Percentiles rank a stretch among this genome's conserved stretches.
These are phyloP conservation scores for Ramphastos sulfuratus DNA, from an alignment of 2,113 vertebrate species.

Conservation along the genomic window DNA sequence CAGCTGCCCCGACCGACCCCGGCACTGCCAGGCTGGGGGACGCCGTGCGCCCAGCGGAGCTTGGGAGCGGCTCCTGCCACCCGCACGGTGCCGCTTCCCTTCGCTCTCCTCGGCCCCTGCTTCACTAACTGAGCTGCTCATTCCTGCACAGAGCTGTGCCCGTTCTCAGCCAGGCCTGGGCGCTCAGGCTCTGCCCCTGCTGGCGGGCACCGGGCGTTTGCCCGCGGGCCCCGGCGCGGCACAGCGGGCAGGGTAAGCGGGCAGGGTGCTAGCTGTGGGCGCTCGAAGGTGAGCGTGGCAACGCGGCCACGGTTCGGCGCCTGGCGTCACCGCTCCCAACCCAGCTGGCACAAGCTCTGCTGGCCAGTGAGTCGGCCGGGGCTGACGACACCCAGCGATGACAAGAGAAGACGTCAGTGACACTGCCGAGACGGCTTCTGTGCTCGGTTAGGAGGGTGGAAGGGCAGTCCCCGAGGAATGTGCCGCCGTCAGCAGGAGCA, in stretches of 20 bases:
- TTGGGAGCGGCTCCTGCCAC: fast-evolving
- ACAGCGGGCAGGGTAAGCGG: background rate
- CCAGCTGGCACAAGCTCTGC: background rate
- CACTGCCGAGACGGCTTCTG: background rate
- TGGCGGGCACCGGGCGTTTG: fast-evolving
- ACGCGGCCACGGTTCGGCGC: background rate
- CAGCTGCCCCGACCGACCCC: background rate
- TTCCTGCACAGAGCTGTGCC: fast-evolving
- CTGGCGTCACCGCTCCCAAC: background rate
- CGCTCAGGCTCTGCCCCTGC: background rate
- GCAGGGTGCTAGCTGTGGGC: background rate
- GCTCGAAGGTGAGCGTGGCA: background rate
- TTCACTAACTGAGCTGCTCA: fast-evolving
- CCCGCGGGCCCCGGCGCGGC: fast-evolving
- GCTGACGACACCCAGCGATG: background rate
- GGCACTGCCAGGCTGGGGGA: fast-evolving
- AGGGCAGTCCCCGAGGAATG: conserved; percentile 2
- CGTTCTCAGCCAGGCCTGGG: fast-evolving
- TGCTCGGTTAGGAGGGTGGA: background rate
- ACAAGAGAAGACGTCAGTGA: background rate
- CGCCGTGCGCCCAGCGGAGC: fast-evolving
- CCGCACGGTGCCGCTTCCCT: fast-evolving
- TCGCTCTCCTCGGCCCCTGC: fast-evolving
- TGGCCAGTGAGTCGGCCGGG: fast-evolving
- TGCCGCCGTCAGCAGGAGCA: conserved; percentile 45